Evolutionary conservation across 35 echinoderm and acorn worm genomes (phyloP).

Genomic region (Anneissia japonica): DNA sequence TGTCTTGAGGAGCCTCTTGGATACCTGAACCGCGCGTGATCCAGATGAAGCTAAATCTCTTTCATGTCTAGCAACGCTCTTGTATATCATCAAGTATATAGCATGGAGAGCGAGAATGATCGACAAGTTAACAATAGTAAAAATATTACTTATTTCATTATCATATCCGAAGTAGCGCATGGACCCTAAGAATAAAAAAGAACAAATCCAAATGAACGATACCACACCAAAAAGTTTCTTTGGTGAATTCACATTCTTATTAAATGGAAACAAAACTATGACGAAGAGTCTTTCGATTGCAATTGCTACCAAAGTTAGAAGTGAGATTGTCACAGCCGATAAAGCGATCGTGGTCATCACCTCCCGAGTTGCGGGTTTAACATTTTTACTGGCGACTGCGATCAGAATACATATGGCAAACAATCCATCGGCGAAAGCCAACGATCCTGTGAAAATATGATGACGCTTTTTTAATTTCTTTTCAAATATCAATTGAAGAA

Average conservation of each 20-base stretch:
- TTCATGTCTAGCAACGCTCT: background rate
- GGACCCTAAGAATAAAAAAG: background rate
- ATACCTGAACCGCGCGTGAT: background rate
- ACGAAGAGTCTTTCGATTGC: background rate
- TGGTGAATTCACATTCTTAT: background rate
- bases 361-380: background rate
- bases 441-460: background rate
- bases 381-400: background rate
- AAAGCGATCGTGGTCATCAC: background rate
- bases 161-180: background rate
- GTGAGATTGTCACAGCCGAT: background rate
- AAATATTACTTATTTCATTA: background rate
- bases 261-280: background rate
- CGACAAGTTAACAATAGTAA: background rate
- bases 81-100: background rate
- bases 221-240: background rate
- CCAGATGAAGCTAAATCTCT: background rate
- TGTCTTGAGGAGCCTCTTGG: background rate
- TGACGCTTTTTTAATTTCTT: background rate
- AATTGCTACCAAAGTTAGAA: background rate
- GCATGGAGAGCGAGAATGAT: background rate
- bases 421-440: background rate
- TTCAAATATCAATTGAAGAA: background rate
- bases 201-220: background rate
- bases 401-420: background rate